phyloP scores from a whole-genome alignment of 2,797 vertebrate species.

The Chromis chromis region DNA sequence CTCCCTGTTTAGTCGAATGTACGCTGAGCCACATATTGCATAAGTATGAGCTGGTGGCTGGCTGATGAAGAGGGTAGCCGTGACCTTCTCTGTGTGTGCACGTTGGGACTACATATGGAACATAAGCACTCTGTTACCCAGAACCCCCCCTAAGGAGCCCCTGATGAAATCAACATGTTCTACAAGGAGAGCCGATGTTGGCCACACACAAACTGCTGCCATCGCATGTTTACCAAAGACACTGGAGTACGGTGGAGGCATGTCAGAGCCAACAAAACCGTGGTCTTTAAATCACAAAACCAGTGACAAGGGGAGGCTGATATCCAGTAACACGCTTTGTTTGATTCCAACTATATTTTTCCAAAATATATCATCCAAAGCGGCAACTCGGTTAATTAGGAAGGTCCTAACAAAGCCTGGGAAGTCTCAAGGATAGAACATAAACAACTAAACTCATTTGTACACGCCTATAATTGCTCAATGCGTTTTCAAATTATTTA shows the following conservation, averaged over 20 bases:
- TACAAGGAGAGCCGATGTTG: slow-evolving; percentile 52
- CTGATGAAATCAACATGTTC: slow-evolving; percentile 77
- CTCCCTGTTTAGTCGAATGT: slow-evolving; percentile 47
- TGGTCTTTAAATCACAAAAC: slow-evolving; percentile 47
- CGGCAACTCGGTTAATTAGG: slow-evolving; percentile 6
- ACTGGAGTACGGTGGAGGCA: slow-evolving; percentile 27
- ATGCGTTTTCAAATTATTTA: not conserved
- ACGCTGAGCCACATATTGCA: slow-evolving; percentile 47
- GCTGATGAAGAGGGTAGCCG: slow-evolving; percentile 34
- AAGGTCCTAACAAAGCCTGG: not conserved
- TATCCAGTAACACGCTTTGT: slow-evolving; percentile 53
- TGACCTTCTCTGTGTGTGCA: slow-evolving; percentile 41
- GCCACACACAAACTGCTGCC: slow-evolving; percentile 63
- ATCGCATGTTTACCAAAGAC: slow-evolving; percentile 65
- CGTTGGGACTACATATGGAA: slow-evolving; percentile 18
- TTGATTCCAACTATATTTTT: slow-evolving; percentile 42
- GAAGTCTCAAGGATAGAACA: not conserved
- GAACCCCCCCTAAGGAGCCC: slow-evolving; percentile 61
- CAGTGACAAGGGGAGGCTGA: slow-evolving; percentile 40
- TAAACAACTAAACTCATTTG: not conserved
- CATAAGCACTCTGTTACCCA: slow-evolving; percentile 74
- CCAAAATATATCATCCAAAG: slow-evolving; percentile 10
- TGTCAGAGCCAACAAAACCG: slow-evolving; percentile 61
- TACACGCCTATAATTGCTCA: not conserved
- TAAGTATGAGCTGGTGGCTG: slow-evolving; percentile 43